Base-by-base conservation (phyloP, 2,797 vertebrate genomes). In the Taeniopygia guttata region DNA sequence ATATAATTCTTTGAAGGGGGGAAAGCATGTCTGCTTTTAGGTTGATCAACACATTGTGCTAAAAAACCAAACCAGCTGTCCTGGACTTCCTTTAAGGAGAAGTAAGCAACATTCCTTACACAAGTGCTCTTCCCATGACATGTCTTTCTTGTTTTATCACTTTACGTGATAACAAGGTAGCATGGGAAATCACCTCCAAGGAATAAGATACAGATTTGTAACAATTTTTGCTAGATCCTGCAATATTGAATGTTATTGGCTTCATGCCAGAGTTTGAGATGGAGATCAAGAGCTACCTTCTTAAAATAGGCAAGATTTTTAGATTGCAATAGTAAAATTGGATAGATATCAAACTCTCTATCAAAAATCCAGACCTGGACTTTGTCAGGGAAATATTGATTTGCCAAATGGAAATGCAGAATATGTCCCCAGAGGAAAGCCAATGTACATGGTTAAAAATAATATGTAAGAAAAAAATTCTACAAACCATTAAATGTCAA, bases 321-420 rank as follows among this genome's bases (percentile, higher is more conserved):
- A 55, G n/a, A 63, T 42, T 59, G 30, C 55, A 67, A 34, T n/a
- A 90, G 48, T 34, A 78, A 66, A 76, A 92, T 56, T 18, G 16
- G 30, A n/a, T 29, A 62, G 67, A 56, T 90, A 74, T 59, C 51
- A 84, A 87, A 63, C 10, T 69, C 18, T 63, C 43, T 73, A 60
- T 87, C 75, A 89, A 42, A 85, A 94, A 60, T 67, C 67, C 32
- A 70, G 42, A 80, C 42, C 26, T 89, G 89, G 80, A 52, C 62
- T 73, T 90, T 83, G 7, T 40, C 64, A 73, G 70, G n/a, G 43
- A 78, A 82, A 63, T 85, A 60, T 0, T 60, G 51, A 67, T 82
- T 84, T 93, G 21, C 38, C 75, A 80, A 83, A 67, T 72, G 54
- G 52, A 91, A 95, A 92, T 59, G 26, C 29, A 93, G 63, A 89